Conservation (phyloP, 1,140 invertebrate genomes). For the Ganaspis sp. region DNA sequence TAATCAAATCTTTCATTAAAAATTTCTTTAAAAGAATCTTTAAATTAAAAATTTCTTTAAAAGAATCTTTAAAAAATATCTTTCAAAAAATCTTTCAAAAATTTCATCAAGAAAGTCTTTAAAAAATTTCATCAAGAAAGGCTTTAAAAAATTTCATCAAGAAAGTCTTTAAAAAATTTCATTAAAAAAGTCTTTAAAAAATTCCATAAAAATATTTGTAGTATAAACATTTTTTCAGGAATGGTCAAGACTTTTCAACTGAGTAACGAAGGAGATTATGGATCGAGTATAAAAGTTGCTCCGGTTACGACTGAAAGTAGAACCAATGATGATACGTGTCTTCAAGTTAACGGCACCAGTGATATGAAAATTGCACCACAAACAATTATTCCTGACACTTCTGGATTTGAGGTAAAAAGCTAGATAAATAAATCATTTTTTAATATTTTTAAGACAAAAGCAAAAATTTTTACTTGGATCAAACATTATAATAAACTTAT, state of each 20-base stretch:
- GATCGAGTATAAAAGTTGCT: constrained; percentile 89
- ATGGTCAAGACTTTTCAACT: constrained; percentile 94
- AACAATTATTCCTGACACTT: constrained; percentile 88
- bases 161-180: background rate
- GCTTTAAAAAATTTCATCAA: too few species aligned
- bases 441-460: too few species aligned
- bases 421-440: too few species aligned
- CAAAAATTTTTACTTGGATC: too few species aligned
- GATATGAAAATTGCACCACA: constrained; percentile 82
- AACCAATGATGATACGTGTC: constrained; percentile 85
- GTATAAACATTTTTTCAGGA: constrained; percentile 69
- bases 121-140: too few species aligned
- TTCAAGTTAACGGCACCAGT: constrained; percentile 88
- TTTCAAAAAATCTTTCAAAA: too few species aligned
- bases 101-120: too few species aligned
- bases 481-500: too few species aligned
- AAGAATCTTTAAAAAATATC: too few species aligned
- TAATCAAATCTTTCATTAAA: too few species aligned
- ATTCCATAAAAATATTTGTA: background rate
- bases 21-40: too few species aligned
- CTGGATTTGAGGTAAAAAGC: constrained; percentile 82
- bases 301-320: constrained; percentile 88
- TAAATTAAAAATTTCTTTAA: too few species aligned
- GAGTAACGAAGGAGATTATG: constrained; percentile 80
- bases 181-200: background rate